These are phyloP conservation scores for Paedocypris sp. DNA, from an alignment of 2,113 vertebrate genomes.

Conservation along the genomic window DNA sequence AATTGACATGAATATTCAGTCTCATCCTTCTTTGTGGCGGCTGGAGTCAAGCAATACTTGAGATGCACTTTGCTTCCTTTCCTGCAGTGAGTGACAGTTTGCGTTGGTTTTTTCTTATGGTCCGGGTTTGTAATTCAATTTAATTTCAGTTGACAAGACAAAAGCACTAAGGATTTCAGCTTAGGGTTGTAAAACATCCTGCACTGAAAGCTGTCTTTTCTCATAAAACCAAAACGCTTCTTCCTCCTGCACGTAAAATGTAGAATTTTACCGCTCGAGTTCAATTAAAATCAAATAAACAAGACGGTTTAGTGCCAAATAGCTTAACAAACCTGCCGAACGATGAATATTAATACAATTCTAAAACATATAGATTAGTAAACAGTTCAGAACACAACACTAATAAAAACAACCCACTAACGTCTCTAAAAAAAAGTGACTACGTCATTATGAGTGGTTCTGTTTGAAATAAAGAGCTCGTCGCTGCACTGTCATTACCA, in stretches of 20 bases:
- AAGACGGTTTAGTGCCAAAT: too few relatives aligned
- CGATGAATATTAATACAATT: too few relatives aligned
- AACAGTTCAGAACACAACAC: neutral
- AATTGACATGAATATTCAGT: conserved; percentile 21
- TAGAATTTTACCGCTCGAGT: too few relatives aligned
- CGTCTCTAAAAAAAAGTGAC: neutral
- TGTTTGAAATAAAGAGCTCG: neutral
- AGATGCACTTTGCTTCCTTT: neutral
- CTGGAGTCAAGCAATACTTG: neutral
- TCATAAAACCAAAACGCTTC: neutral
- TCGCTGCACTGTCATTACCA: neutral
- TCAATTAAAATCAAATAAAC: too few relatives aligned
- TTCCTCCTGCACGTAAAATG: too few relatives aligned
- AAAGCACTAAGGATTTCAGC: neutral
- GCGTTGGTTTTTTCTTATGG: neutral
- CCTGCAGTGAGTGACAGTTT: neutral
- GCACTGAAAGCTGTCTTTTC: neutral
- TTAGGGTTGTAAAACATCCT: neutral
- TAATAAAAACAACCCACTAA: neutral
- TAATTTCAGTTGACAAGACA: conserved; percentile 3
- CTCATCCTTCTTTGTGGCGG: conserved; percentile 14
- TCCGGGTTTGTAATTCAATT: neutral
- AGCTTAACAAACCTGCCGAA: too few relatives aligned
- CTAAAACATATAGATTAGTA: too few relatives aligned
- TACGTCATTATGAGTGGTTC: neutral